Base-by-base conservation (phyloP, 2,888 invertebrate species). In the Nomada fabriciana region DNA sequence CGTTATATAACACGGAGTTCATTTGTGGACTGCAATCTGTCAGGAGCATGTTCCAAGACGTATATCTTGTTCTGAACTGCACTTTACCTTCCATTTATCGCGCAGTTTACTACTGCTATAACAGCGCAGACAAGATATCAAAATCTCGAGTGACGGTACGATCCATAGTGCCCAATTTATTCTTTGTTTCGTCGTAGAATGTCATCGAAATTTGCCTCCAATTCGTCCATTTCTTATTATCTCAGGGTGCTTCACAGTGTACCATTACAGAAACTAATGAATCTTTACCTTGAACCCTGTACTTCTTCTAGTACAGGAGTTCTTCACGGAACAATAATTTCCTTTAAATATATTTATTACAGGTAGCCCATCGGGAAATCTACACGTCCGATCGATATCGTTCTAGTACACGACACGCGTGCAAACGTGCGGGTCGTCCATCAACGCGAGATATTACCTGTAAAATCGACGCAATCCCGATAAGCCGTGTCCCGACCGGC, bases 391-490 rank as follows among this genome's bases (percentile, higher is more conserved):
- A 63, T 63, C 63, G 76, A 76, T 71, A 71, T 23, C 18, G 63
- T 23, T 2, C 13, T 36, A 23, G 36, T 23, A 59, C 59, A 36
- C 23, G 23, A 43, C 5, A 20, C 61, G 76, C 23, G 73, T 53
- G 52, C 25, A 60, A 52, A 65, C 59, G 73, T 57, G 42, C 71
- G 47, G 23, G 42, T 77, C 65, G 64, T 65, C 71, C 55, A 63
- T 73, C 64, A 52, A 52, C 52, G 29, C 76, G 73, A 76, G 59
- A 77, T 73, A 77, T 76, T 18, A 59, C 76, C 76, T 50, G 52
- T 70, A 69, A 79, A 79, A 79, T 79, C 76, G 76, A 79, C 70
- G 64, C 70, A 69, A 76, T 79, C 69, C 64, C 69, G 79, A 79
- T 76, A 70, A 79, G 64, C 79, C 55, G 70, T 59, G 29, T 29